Evolutionary conservation across 2,113 vertebrate species (phyloP).

Genomic region (Todiramphus saurophagus): DNA sequence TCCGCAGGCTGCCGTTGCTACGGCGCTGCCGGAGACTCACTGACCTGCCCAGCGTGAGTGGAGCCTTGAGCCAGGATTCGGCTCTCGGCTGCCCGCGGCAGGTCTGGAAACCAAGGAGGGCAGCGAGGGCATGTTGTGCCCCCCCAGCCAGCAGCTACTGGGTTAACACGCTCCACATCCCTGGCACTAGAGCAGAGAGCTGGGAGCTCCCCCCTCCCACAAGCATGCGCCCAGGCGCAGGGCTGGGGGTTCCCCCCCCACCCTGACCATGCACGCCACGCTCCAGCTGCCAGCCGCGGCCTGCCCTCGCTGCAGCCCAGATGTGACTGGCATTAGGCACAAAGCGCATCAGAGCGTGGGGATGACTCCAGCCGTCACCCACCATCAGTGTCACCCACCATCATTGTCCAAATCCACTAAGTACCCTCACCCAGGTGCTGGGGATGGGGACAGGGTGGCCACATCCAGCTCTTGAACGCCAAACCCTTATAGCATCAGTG

Average conservation of each 20-base stretch:
- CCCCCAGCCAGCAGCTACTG: rapidly evolving
- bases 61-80: rapidly evolving
- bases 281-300: background rate
- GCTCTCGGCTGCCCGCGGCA: rapidly evolving
- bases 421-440: rapidly evolving
- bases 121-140: rapidly evolving
- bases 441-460: background rate
- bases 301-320: background rate
- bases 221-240: background rate
- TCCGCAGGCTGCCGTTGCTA: background rate
- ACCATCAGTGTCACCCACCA: background rate
- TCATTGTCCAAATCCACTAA: rapidly evolving
- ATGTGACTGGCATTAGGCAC: background rate
- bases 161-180: rapidly evolving
- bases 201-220: background rate
- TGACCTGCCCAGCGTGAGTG: rapidly evolving
- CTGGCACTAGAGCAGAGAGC: background rate
- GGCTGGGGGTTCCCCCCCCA: background rate
- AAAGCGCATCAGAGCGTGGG: rapidly evolving
- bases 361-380: background rate
- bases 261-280: background rate
- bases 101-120: background rate
- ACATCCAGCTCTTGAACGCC: rapidly evolving
- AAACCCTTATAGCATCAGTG: background rate
- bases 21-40: rapidly evolving